phyloP scores from a whole-genome alignment of 1,140 invertebrate species.

The Leptinotarsa defecta region DNA sequence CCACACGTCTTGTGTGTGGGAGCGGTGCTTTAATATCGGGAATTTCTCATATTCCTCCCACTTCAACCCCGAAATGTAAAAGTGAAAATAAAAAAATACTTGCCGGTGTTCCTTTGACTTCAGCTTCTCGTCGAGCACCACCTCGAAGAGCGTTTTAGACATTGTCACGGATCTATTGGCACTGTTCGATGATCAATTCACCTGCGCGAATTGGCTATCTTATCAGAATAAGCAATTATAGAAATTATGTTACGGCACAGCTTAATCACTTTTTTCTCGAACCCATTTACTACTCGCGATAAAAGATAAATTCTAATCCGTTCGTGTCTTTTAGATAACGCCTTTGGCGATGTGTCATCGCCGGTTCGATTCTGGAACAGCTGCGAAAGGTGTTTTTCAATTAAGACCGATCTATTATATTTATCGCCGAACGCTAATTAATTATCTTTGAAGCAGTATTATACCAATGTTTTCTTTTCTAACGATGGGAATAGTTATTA shows the following conservation, averaged over 20 bases:
- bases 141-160: slow-evolving; percentile 34
- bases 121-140: slow-evolving; percentile 36
- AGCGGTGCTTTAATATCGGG: too few relatives aligned
- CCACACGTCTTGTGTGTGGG: too few relatives aligned
- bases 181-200: neutral
- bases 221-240: neutral
- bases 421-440: too few relatives aligned
- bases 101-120: slow-evolving; percentile 40
- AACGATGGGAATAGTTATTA: too few relatives aligned
- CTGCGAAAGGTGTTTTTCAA: too few relatives aligned
- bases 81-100: slow-evolving; percentile 20
- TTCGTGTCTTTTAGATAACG: neutral
- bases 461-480: too few relatives aligned
- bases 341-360: neutral
- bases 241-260: neutral
- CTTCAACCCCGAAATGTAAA: too few relatives aligned
- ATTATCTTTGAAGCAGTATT: too few relatives aligned
- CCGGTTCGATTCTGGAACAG: too few relatives aligned
- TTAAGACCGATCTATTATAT: too few relatives aligned
- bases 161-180: slow-evolving; percentile 8
- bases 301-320: neutral
- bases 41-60: too few relatives aligned
- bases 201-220: neutral
- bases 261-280: neutral
- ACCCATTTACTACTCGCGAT: neutral